Conservation (phyloP, 2,888 invertebrate genomes). For the Eupithecia subfuscata region DNA sequence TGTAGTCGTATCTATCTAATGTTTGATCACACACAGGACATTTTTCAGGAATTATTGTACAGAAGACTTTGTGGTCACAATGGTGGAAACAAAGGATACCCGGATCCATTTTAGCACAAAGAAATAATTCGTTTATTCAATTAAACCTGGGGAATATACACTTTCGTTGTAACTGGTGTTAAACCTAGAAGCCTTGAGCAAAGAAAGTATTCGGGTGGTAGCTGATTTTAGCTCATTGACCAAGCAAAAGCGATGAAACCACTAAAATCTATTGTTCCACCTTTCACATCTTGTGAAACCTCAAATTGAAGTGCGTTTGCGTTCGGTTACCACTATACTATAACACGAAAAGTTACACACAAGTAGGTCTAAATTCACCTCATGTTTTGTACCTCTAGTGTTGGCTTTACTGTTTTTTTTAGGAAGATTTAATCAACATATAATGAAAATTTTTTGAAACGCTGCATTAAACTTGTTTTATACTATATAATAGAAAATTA, state of each 20-base stretch:
- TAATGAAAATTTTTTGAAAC: not conserved
- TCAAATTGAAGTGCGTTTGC: slow-evolving; percentile 33
- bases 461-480: not conserved
- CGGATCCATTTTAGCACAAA: slow-evolving; percentile 85
- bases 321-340: slow-evolving; percentile 30
- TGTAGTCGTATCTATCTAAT: slow-evolving; percentile 84
- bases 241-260: slow-evolving; percentile 64
- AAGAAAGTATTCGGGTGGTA: slow-evolving; percentile 50
- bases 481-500: no score
- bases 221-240: slow-evolving; percentile 54
- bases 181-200: slow-evolving; percentile 47
- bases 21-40: slow-evolving; percentile 91
- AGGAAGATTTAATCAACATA: not conserved
- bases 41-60: slow-evolving; percentile 88
- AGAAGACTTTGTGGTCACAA: slow-evolving; percentile 92
- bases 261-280: slow-evolving; percentile 59
- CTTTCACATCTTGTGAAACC: slow-evolving; percentile 58
- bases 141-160: slow-evolving; percentile 53
- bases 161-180: slow-evolving; percentile 39
- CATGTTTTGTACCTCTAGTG: not conserved
- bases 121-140: slow-evolving; percentile 58
- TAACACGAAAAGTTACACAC: not conserved
- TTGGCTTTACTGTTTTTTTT: not conserved
- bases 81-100: slow-evolving; percentile 96
- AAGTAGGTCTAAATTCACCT: not conserved